Base-by-base conservation (phyloP, 23 tunicate genomes). In the Trididemnum clinides region DNA sequence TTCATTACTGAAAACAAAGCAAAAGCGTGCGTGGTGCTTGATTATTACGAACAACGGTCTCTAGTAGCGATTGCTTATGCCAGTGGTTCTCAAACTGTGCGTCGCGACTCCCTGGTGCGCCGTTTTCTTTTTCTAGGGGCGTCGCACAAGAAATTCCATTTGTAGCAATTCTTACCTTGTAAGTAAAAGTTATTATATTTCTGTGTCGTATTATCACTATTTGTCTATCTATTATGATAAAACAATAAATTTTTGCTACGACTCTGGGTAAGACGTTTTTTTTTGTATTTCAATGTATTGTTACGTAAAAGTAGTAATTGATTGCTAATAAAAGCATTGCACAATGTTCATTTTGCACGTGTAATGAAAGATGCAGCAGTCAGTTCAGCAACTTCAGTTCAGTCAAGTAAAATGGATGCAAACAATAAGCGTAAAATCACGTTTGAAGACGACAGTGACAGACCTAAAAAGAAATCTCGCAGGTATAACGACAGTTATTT, bases 61-160 rank as follows among this genome's bases (percentile, higher is more conserved):
- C 96, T 91, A 38, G 22, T 81, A 19, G 91, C 96, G 59, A 63
- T 83, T 30, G 96, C 96, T 1, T 91, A 91, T n/a, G n/a, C n/a
- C n/a, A n/a, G n/a, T n/a, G n/a, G n/a, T n/a, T n/a, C n/a, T n/a
- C n/a, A n/a, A n/a, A n/a, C n/a, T n/a, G n/a, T n/a, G n/a, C n/a
- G n/a, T n/a, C n/a, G n/a, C n/a, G n/a, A n/a, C n/a, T n/a, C n/a
- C n/a, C n/a, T n/a, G n/a, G n/a, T n/a, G n/a, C n/a, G n/a, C n/a
- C n/a, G n/a, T n/a, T n/a, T n/a, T n/a, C n/a, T n/a, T n/a, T n/a
- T n/a, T n/a, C n/a, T n/a, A n/a, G n/a, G n/a, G n/a, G n/a, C n/a
- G n/a, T n/a, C n/a, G n/a, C n/a, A n/a, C n/a, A n/a, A n/a, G n/a
- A n/a, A n/a, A n/a, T n/a, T n/a, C n/a, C n/a, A n/a, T n/a, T n/a